Percentiles rank a stretch among this genome's conserved stretches.
Evolutionary conservation across 1,140 invertebrate species (phyloP).

Genomic region (Ceratosolen solmsi): DNA sequence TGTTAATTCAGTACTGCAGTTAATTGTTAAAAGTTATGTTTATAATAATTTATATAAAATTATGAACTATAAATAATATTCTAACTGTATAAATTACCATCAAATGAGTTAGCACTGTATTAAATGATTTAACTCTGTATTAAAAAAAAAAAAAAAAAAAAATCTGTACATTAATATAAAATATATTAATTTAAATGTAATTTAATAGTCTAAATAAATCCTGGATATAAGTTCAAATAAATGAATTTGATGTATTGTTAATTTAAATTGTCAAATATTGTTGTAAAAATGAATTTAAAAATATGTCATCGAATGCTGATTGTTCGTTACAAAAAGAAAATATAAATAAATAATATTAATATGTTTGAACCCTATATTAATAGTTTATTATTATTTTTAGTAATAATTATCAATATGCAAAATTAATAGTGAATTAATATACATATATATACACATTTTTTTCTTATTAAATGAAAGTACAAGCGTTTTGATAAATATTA

Average conservation of each 20-base stretch:
- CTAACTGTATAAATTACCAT: slow-evolving; percentile 33
- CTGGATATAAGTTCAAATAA: slow-evolving; percentile 6
- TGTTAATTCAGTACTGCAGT: neutral
- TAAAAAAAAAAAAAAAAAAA: neutral
- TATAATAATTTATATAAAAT: slow-evolving; percentile 14
- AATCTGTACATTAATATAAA: slow-evolving; percentile 37
- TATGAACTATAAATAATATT: neutral
- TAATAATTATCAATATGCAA: no score
- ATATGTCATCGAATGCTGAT: slow-evolving; percentile 26
- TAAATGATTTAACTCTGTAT: slow-evolving; percentile 15
- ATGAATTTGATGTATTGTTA: slow-evolving; percentile 46
- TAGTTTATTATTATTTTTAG: neutral
- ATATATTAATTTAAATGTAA: slow-evolving; percentile 27
- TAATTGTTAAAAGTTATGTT: slow-evolving; percentile 1
- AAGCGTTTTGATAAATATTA: no score
- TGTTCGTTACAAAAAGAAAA: slow-evolving; percentile 28
- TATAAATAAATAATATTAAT: slow-evolving; percentile 42
- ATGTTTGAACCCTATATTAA: neutral
- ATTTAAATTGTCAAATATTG: slow-evolving; percentile 47
- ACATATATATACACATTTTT: no score
- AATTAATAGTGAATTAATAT: no score
- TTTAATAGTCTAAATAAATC: slow-evolving; percentile 33
- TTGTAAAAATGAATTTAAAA: slow-evolving; percentile 51
- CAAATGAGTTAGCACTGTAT: slow-evolving; percentile 15
- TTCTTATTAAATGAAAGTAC: no score